phyloP scores from a whole-genome alignment of 2,113 vertebrate genomes.

The Oreotrochilus melanogaster region DNA sequence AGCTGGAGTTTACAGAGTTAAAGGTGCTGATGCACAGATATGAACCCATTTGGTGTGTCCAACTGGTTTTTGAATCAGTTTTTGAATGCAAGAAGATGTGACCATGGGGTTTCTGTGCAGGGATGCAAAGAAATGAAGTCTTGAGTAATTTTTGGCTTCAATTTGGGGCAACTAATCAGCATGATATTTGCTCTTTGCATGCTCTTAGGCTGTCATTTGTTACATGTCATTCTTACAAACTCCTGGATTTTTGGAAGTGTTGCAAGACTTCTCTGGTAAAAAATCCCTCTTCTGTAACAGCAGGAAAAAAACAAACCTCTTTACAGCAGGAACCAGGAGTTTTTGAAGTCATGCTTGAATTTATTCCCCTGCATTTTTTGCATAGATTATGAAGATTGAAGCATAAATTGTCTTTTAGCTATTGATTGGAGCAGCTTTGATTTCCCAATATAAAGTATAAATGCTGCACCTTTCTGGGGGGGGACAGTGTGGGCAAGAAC shows the following conservation, averaged over 20 bases:
- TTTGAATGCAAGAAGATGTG: not conserved
- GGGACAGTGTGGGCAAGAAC: not conserved
- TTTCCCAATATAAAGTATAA: not conserved
- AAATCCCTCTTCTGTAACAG: slow-evolving; percentile 2
- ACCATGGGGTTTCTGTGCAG: accelerated
- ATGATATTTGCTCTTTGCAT: not conserved
- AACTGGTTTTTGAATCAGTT: not conserved
- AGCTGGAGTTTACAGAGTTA: not conserved
- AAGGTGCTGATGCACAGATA: not conserved
- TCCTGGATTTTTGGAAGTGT: not conserved
- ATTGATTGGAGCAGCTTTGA: not conserved
- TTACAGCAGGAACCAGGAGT: not conserved
- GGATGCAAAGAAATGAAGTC: not conserved
- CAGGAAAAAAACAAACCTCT: not conserved
- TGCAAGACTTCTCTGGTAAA: not conserved
- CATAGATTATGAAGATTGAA: not conserved
- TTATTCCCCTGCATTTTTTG: not conserved
- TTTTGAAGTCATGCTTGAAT: not conserved
- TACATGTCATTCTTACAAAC: accelerated
- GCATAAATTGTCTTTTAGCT: not conserved
- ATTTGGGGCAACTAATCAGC: not conserved
- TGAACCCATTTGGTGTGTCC: not conserved
- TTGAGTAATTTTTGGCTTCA: not conserved
- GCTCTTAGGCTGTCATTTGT: not conserved
- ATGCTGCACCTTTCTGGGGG: not conserved